phyloP scores from a whole-genome alignment of 2,797 vertebrate species.

The Pelodytes ibericus region DNA sequence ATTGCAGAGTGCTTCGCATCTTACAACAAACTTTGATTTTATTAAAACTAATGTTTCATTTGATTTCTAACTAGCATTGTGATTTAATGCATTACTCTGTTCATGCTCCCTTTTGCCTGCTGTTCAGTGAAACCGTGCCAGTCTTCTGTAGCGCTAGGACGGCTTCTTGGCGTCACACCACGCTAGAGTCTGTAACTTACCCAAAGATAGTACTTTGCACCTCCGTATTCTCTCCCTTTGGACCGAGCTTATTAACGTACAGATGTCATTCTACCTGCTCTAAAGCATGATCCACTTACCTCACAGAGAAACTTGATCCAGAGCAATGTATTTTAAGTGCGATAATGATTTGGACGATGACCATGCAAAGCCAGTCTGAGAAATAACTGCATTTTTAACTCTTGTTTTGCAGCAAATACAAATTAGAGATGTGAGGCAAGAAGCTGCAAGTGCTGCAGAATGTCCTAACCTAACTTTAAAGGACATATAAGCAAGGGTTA shows the following conservation, averaged over 20 bases:
- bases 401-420: neutral
- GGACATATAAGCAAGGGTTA: no score
- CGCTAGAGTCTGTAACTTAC: constrained; percentile 19
- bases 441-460: no score
- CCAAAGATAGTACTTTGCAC: neutral
- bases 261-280: neutral
- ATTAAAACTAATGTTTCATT: no score
- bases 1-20: no score
- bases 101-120: no score
- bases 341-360: constrained; percentile 1
- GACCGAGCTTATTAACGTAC: constrained; percentile 7
- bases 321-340: neutral
- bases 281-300: constrained; percentile 5
- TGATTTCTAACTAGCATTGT: no score
- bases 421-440: no score
- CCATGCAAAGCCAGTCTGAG: neutral
- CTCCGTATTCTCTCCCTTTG: neutral
- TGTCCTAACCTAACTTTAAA: no score
- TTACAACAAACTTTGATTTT: no score
- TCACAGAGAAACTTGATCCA: neutral
- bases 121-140: no score
- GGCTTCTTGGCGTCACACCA: neutral
- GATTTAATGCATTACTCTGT: no score
- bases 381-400: neutral
- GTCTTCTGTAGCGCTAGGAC: neutral